Evolutionary conservation across 2,113 vertebrate genomes (phyloP), one percentile per base, ranked within the genome.

Genomic region (Tamias sibiricus): DNA sequence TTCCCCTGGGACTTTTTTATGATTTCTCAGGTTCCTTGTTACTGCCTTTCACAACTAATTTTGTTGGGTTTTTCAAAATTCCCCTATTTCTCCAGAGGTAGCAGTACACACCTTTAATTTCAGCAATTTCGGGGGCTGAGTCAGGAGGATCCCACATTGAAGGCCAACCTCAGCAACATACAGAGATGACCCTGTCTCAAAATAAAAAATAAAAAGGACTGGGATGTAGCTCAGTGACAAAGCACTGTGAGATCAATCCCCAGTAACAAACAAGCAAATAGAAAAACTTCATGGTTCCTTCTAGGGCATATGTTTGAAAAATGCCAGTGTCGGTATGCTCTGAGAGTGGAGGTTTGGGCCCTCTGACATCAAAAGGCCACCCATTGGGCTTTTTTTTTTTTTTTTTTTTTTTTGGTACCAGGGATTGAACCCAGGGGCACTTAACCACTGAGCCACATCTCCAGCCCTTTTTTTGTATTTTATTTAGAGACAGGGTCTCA

Each of bases 11-110:
- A 64, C 32, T 59, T 80, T 71, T 77, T 49, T 49, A 44, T 69
- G n/a, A 28, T 75, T 89, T 92, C 40, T 92, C 28, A 75, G 35
- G 47, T 49, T 49, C 47, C 11, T 49, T 40, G 35, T 75, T 80
- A 22, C 40, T 95, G 30, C 24, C n/a, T 87, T 94, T 92, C 85
- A n/a, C 54, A 95, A 74, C 20, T 74, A 72, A 88, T 6, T 95
- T 92, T 72, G 9, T 92, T 74, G 66, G 62, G 47, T 37, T 75
- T 49, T 52, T 90, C 37, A 57, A 37, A 68, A 59, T 30, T 81
- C 32, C 47, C 4, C 19, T 72, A 16, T 95, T 96, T 92, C 77
- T 24, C 59, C 59, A 62, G 59, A 62, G 59, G 24, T 28, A 62
- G 57, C 14, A 14, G 22, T 24, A 24, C 2, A 26, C 22, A 24